Conservation (phyloP, 2,797 vertebrate species). For the Crax fasciolata region DNA sequence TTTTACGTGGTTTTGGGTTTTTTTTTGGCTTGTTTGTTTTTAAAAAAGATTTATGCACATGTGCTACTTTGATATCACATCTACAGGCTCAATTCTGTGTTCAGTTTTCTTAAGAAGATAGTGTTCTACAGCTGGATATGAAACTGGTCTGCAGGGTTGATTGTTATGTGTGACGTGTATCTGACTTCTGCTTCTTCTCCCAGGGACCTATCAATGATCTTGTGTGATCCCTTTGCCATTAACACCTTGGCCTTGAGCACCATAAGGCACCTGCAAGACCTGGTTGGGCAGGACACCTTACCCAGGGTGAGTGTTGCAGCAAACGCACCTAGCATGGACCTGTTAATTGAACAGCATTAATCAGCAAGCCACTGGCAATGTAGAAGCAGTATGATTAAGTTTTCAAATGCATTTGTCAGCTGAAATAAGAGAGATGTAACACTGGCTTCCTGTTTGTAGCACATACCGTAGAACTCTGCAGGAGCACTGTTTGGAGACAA, state of each 20-base stretch:
- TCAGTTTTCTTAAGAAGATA: not conserved
- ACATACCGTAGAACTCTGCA: not conserved
- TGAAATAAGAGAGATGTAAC: not conserved
- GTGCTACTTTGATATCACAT: not conserved
- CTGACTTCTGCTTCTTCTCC: not conserved
- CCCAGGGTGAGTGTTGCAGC: constrained; percentile 89
- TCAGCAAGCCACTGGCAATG: not conserved
- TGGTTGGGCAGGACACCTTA: constrained; percentile 94
- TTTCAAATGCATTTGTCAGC: not conserved
- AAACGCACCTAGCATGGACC: not conserved
- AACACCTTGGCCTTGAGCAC: constrained; percentile 96
- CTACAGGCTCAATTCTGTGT: no score
- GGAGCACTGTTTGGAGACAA: not conserved
- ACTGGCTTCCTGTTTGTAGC: not conserved
- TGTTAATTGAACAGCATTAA: not conserved
- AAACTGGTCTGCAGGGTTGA: not conserved
- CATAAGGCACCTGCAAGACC: constrained; percentile 94
- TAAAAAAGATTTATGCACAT: not conserved
- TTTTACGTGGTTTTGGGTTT: not conserved
- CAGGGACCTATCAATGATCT: constrained; percentile 98
- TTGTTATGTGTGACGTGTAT: not conserved
- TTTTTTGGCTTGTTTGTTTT: no score
- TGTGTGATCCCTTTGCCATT: constrained; percentile 97
- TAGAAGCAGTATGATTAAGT: not conserved
- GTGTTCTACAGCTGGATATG: not conserved